Evolutionary conservation across 2,113 vertebrate species (phyloP).

Genomic region (Dolichotis patagonum): DNA sequence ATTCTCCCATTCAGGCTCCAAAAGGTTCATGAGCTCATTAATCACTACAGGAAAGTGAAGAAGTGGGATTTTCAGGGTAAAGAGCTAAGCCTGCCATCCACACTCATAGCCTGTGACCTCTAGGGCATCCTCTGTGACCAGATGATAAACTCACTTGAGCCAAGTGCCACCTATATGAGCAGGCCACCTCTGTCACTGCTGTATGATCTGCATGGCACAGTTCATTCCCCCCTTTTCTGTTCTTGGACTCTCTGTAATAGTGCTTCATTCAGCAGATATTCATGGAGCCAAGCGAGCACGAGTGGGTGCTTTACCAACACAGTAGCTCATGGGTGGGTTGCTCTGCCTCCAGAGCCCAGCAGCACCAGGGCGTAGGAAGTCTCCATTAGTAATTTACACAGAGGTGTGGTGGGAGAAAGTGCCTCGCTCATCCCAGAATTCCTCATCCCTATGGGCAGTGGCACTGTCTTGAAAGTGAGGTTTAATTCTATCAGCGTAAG

Average conservation of each 20-base stretch:
- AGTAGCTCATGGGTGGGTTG: background rate
- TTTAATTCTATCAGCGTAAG: background rate
- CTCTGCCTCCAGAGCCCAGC: background rate
- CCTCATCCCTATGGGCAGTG: background rate
- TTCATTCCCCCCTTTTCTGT: background rate
- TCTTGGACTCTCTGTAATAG: background rate
- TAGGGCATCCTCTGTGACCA: background rate
- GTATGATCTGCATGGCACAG: background rate
- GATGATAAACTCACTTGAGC: background rate
- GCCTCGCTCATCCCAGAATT: background rate
- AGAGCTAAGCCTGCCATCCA: background rate
- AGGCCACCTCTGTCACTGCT: background rate
- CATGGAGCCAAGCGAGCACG: background rate
- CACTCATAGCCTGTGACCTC: background rate
- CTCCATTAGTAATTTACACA: background rate
- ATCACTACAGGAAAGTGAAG: background rate
- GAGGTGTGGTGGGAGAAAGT: background rate
- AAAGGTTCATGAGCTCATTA: background rate
- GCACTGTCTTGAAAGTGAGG: background rate
- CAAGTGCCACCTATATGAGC: fast-evolving
- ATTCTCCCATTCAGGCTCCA: background rate
- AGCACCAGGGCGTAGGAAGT: background rate
- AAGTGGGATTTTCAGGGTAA: background rate
- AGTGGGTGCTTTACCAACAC: background rate
- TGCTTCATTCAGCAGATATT: background rate